Evolutionary conservation across 1,140 invertebrate species (phyloP), one percentile per base, ranked within the genome.

Genomic region (Trichogramma pretiosum): DNA sequence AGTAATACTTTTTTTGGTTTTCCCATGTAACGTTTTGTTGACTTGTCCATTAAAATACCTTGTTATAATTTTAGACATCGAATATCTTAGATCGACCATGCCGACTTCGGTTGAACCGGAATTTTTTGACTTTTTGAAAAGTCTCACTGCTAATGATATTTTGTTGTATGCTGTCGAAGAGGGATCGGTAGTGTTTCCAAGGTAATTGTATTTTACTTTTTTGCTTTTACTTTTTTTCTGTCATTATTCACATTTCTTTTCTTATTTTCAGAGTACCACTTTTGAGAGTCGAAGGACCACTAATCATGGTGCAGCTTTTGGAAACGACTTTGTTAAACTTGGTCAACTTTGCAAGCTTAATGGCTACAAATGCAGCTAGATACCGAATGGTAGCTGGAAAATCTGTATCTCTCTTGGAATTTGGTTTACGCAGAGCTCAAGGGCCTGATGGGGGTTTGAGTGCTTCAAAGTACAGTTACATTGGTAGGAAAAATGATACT

Each of bases 391-490:
- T 92, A 18, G 88, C 93, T 50, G 93, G 93, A 13, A 87, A 84
- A 61, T 79, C 89, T 64, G 80, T 93, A 44, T 80, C 81, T 45
- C 69, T 99, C 33, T 73, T 98, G 28, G 97, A 99, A 73, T 99
- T 99, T 77, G 96, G 97, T 16, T 73, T 99, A 48, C 76, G 96
- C 54, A 74, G 96, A 67, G 96, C 96, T 3, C 96, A 99, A 75
- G 96, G 96, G 22, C 96, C 96, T 5, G 95, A 99, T 74, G 96
- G 96, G 24, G 96, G 93, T n/a, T 72, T 99, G 34, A 95, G 94
- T 33, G 96, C 96, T 5, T 98, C 94, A 1, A 95, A 96, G 75
- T 99, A 99, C 74, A 87, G 92, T 40, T 99, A 98, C 68, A 83
- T 98, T 57, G 96, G 93, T 93, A 76, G 77, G 43, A 35, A 35